Conservation (phyloP, 2,797 vertebrate genomes). For the Sebastes hopkinsi region DNA sequence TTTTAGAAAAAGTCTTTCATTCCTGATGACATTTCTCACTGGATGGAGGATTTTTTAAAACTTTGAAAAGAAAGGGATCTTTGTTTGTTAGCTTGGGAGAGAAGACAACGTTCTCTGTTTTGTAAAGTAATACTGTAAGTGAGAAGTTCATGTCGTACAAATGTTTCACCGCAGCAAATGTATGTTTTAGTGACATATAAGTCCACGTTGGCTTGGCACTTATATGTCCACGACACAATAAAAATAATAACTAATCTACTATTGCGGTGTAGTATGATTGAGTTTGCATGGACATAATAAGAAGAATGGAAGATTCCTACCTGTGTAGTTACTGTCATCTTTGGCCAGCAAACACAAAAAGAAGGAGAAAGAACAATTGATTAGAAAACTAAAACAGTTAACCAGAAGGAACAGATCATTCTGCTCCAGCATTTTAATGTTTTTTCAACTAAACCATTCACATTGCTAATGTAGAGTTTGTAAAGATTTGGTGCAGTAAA, state of each 20-base stretch:
- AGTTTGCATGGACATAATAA: not conserved
- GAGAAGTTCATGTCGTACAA: not conserved
- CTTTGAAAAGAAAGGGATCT: not conserved
- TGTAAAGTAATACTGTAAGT: not conserved
- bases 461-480: not conserved
- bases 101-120: not conserved
- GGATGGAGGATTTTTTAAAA: not conserved
- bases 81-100: not conserved
- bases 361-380: constrained; percentile 1
- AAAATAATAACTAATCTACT: not conserved
- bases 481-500: constrained; percentile 8
- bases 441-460: not conserved
- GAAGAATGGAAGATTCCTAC: constrained; percentile 54
- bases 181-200: not conserved
- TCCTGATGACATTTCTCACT: not conserved
- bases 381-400: constrained; percentile 6
- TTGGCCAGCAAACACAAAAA: constrained; percentile 29
- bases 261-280: not conserved
- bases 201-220: not conserved
- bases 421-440: not conserved
- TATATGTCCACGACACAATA: not conserved
- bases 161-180: not conserved
- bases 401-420: not conserved
- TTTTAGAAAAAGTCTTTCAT: not conserved
- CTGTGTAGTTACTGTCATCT: constrained; percentile 85